A percentile compares a stretch with the other conserved stretches of the same genome.
Conservation (phyloP, 2,888 invertebrate genomes). For the Bellardia bayeri region DNA sequence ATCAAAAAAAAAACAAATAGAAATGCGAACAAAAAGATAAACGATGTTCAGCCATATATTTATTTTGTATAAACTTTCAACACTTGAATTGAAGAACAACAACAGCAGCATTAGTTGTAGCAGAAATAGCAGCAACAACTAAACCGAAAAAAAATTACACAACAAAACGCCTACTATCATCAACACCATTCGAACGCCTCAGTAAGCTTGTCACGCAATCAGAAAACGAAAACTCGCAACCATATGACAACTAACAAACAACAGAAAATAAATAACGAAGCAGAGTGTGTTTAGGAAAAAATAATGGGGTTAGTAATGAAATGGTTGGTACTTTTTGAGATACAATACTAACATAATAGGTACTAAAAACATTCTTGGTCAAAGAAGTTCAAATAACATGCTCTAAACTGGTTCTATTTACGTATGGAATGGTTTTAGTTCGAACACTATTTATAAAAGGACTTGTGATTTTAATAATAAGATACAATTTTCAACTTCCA, state of each 20-base stretch:
- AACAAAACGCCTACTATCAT: constrained; percentile 62
- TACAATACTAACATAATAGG: no score
- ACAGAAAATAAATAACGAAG: not conserved
- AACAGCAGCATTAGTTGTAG: constrained; percentile 4
- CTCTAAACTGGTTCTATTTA: no score
- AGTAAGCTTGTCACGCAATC: constrained; percentile 47
- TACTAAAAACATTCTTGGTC: no score
- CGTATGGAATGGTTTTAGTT: no score
- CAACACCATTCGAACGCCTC: constrained; percentile 62
- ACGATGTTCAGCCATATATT: constrained; percentile 27
- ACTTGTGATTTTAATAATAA: no score
- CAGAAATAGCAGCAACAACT: constrained; percentile 22
- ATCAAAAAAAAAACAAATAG: not conserved
- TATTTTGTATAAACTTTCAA: constrained; percentile 50
- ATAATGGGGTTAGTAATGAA: not conserved
- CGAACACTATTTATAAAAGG: no score
- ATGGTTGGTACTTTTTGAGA: no score
- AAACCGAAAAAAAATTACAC: not conserved
- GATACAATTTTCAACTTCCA: no score
- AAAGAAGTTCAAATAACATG: no score
- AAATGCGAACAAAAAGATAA: constrained; percentile 18
- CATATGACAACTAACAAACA: constrained; percentile 16
- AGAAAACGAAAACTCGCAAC: constrained; percentile 7
- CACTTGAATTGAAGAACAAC: constrained; percentile 49
- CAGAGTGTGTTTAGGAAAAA: not conserved